Conservation (phyloP, 2,797 vertebrate genomes). For the Cryptoblepharus egeriae region DNA sequence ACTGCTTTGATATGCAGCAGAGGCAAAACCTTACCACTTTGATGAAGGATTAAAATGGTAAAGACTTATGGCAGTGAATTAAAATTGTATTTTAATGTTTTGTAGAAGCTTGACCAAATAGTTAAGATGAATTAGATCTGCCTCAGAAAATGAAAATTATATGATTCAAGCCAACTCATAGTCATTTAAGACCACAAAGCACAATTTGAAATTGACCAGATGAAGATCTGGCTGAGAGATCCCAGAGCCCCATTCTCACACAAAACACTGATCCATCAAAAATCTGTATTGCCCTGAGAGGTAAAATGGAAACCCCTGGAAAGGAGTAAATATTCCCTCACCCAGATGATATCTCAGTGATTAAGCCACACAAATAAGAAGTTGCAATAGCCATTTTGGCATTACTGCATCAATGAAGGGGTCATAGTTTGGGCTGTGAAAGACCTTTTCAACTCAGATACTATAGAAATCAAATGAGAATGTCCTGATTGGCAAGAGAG, state of each 20-base stretch:
- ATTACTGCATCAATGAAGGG: no score
- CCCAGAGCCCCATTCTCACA: no score
- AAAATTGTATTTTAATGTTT: constrained; percentile 60
- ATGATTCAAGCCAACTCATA: constrained; percentile 31
- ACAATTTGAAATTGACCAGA: neutral
- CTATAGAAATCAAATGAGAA: no score
- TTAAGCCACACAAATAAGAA: no score
- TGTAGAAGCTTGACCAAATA: constrained; percentile 19
- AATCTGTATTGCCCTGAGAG: neutral
- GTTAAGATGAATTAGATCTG: constrained; percentile 50
- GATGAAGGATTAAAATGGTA: constrained; percentile 62
- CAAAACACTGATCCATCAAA: neutral
- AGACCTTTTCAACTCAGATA: no score
- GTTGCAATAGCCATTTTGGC: no score
- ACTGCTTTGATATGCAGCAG: constrained; percentile 66
- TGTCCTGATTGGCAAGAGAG: no score
- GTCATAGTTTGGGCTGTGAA: no score
- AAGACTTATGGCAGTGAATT: constrained; percentile 53
- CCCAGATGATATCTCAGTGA: no score
- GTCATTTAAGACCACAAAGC: constrained; percentile 45
- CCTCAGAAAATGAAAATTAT: constrained; percentile 41
- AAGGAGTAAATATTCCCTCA: no score
- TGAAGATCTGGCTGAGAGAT: neutral
- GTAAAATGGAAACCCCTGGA: neutral
- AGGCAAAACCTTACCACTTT: constrained; percentile 60